Evolutionary conservation across 2,888 invertebrate species (phyloP).

Genomic region (Tipula unca): DNA sequence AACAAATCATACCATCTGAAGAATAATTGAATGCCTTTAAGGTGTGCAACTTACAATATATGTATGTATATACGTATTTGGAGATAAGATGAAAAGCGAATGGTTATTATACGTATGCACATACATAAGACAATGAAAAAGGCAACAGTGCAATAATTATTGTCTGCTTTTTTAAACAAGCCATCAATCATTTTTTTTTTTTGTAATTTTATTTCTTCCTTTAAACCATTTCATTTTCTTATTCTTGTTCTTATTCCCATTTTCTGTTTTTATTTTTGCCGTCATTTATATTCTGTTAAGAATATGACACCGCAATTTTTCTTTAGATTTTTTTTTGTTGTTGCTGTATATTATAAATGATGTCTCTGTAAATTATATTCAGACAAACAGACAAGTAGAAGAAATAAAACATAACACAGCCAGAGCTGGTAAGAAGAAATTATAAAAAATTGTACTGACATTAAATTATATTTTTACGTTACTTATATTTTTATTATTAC

Average conservation of each 20-base stretch:
- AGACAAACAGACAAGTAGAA: constrained; percentile 17
- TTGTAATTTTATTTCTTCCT: background rate
- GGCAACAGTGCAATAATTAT: constrained; percentile 19
- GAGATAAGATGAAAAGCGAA: background rate
- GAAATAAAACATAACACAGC: background rate
- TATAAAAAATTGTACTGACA: constrained; percentile 15
- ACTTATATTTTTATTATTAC: constrained; percentile 17
- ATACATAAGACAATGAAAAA: background rate
- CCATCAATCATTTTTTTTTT: constrained; percentile 17
- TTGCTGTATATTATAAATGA: constrained; percentile 15
- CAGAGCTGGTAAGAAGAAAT: background rate
- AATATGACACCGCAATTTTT: constrained; percentile 19
- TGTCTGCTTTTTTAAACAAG: constrained; percentile 19
- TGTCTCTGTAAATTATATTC: constrained; percentile 19
- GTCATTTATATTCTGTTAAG: constrained; percentile 8
- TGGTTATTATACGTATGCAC: no score
- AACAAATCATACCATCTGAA: constrained; percentile 8
- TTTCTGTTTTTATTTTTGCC: constrained; percentile 17
- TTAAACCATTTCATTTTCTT: background rate
- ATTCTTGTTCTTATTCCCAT: background rate
- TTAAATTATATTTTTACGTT: constrained; percentile 17
- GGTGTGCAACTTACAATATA: background rate
- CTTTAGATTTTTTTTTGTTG: background rate
- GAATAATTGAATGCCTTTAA: background rate
- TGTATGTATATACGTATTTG: background rate